A percentile compares a stretch with the other conserved stretches of the same genome.
phyloP scores from a whole-genome alignment of 2,888 invertebrate species.

The Eledona agricola region DNA sequence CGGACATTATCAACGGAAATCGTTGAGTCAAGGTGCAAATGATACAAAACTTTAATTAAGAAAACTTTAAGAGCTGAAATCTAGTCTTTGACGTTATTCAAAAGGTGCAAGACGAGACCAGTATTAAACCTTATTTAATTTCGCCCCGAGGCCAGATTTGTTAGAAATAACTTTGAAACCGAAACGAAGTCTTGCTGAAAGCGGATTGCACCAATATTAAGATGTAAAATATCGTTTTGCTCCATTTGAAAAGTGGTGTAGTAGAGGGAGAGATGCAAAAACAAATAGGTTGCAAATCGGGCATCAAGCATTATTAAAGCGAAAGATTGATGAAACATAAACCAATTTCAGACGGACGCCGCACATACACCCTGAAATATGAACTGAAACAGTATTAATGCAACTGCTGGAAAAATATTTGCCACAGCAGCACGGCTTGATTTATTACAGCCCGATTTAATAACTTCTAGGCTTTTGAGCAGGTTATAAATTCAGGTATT shows the following conservation, averaged over 20 bases:
- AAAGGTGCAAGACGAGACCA: slow-evolving; percentile 2
- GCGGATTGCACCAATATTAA: slow-evolving; percentile 27
- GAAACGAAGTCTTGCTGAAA: slow-evolving; percentile 21
- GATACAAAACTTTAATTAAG: no score
- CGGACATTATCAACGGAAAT: no score
- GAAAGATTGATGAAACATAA: slow-evolving; percentile 10
- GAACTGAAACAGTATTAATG: slow-evolving; percentile 11
- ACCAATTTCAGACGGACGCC: slow-evolving; percentile 4
- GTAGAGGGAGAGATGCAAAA: no score
- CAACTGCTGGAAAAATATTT: slow-evolving; percentile 15
- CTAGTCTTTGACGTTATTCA: no score
- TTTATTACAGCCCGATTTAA: slow-evolving; percentile 13
- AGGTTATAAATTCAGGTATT: slow-evolving; percentile 9
- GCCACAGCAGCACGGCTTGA: slow-evolving; percentile 1
- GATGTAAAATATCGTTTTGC: slow-evolving; percentile 23
- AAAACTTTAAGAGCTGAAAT: no score
- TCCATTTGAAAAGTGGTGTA: slow-evolving; percentile 8
- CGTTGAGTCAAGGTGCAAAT: no score
- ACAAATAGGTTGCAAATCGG: background rate
- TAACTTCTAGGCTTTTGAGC: slow-evolving; percentile 3
- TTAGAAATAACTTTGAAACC: slow-evolving; percentile 15
- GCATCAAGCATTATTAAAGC: background rate
- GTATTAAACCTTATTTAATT: slow-evolving; percentile 9
- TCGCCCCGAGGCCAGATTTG: slow-evolving; percentile 2
- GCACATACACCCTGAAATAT: background rate